Evolutionary conservation across 2,797 vertebrate genomes (phyloP), one percentile per base, ranked within the genome.

Genomic region (Bradypodion pumilum): DNA sequence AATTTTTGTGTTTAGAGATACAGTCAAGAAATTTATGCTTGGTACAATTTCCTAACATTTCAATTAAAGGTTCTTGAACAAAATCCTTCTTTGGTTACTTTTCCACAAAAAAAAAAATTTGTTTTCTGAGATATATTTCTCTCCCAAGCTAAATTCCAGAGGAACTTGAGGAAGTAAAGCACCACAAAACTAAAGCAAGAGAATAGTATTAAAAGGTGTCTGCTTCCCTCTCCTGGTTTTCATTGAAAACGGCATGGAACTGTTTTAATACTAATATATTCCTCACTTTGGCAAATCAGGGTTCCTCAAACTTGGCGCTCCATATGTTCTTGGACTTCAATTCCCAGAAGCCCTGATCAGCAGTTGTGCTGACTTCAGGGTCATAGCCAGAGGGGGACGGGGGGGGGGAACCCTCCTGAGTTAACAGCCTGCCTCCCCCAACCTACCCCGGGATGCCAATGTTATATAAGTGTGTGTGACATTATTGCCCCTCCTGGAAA

Each of bases 171-270:
- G n/a, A 13, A 32, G 15, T 49, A 52, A 74, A 74, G 56, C 56
- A 19, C 10, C 49, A 46, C 46, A 74, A 74, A 74, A 21, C 19
- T 21, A 56, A 74, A 52, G 44, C n/a, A 32, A 35, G 46, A 1
- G 27, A 16, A 32, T 6, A 8, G 1, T 16, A 46, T 74, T 7
- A 35, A 5, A 56, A 74, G 73, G 52, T 4, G n/a, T 74, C 49
- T 74, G 73, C 73, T 74, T 56, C 73, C 73, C 46, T 74, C 46
- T 74, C n/a, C 73, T 74, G 73, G 73, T 56, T 74, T 56, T 19
- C 32, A 12, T 74, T 56, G 46, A 52, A 21, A 74, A 74, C 52
- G 49, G 46, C 16, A 37, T 37, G 19, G 19, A 7, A 68, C 52
- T 56, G 52, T 56, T 56, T 56, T 56, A 56, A 19, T 56, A 15